Base-by-base conservation (phyloP, 2,797 vertebrate genomes). In the Rhinichthys osculus region DNA sequence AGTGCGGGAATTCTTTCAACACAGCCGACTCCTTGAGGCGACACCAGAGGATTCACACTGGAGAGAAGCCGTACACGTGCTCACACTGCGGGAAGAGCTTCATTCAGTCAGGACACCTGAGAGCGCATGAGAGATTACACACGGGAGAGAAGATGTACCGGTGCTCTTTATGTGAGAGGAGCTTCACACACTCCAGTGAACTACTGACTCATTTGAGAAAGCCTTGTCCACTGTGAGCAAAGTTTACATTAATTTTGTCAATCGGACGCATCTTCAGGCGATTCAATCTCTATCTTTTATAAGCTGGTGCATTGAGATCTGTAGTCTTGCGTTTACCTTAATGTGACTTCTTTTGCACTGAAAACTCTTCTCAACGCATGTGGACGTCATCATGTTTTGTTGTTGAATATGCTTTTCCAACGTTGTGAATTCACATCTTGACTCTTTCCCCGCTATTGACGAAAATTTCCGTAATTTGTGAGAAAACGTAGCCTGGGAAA, bases 11-110 rank as follows among this genome's bases (percentile, higher is more conserved):
- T 7, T 50, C 72, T 3, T 74, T 74, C 35, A 74, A 74, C 3
- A 74, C 72, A 1, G 72, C 72, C 17, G 47, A 74, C 50, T 74
- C 72, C 47, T 74, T 74, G 33, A 70, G 50, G 7, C 44, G 66
- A n/a, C 80, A 82, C 23, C 44, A 42, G 8, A 38, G 72, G 72
- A 74, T 74, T 35, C 72, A 74, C 0, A 74, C 72, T 1, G 72
- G 72, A 35, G 72, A 74, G 27, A 74, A 74, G 30, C 74, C 74
- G 1, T 57, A 38, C 30, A 38, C 23, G 11, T 77, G 74, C 11
- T 38, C 30, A 1, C 38, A 10, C 3, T 83, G 82, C 2, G 82
- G 54, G 2, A 83, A 76, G 40, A 27, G 54, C 0, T 76, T 83
- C 42, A 74, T 52, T 44, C 52, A 69, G 35, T 70, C 69, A 0